Percentiles rank a stretch among this genome's conserved stretches.
These are phyloP conservation scores for Trematomus bernacchii DNA, from an alignment of 2,797 vertebrate species.

Conservation along the genomic window DNA sequence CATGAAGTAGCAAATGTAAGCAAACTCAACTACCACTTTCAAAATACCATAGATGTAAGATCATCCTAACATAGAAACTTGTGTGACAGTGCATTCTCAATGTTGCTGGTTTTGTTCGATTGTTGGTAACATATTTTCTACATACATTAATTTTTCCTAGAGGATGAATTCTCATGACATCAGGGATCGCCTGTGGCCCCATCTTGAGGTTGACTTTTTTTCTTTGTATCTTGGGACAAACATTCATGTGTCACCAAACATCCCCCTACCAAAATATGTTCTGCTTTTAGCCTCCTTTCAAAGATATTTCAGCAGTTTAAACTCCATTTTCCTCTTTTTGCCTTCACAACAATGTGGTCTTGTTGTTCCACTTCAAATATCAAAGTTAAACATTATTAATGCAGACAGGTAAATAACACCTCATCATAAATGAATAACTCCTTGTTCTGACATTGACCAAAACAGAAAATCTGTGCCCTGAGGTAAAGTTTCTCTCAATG, in stretches of 20 bases:
- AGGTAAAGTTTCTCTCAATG: constrained; percentile 54
- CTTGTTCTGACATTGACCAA: constrained; percentile 45
- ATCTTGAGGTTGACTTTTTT: no score
- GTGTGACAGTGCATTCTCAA: no score
- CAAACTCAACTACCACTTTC: background rate
- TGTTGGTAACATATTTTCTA: no score
- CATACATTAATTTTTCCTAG: no score
- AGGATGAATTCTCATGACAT: no score
- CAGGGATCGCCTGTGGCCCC: no score
- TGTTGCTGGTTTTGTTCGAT: no score
- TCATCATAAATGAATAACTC: constrained; percentile 25
- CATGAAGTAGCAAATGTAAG: background rate
- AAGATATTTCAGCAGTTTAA: background rate
- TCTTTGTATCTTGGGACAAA: no score
- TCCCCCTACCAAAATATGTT: background rate
- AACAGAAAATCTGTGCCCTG: constrained; percentile 47
- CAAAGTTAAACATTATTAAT: constrained; percentile 47
- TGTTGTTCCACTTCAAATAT: constrained; percentile 28
- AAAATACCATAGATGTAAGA: no score
- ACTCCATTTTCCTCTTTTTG: background rate
- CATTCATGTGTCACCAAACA: no score
- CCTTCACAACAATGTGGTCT: constrained; percentile 19
- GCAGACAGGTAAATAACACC: constrained; percentile 43
- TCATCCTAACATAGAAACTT: no score
- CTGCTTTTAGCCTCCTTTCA: background rate